phyloP scores from a whole-genome alignment of 2,113 vertebrate genomes.

The Desmodus rotundus region DNA sequence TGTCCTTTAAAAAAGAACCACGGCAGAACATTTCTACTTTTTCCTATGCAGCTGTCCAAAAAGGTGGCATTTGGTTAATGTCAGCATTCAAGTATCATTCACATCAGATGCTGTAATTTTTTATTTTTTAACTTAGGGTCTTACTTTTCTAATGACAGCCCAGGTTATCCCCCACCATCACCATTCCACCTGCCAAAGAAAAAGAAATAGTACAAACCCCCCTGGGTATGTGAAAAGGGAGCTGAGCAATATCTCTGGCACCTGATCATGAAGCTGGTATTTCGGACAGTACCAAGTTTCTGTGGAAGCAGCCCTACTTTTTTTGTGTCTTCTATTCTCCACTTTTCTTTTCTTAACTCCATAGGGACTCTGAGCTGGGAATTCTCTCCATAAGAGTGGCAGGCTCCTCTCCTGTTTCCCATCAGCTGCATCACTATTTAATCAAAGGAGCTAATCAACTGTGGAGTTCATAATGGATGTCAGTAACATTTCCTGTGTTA shows the following conservation, averaged over 20 bases:
- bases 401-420: neutral
- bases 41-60: constrained; percentile 74
- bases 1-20: constrained; percentile 29
- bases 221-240: neutral
- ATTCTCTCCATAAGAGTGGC: neutral
- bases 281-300: neutral
- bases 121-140: neutral
- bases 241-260: neutral
- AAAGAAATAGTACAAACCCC: neutral
- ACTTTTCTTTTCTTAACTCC: constrained; percentile 5
- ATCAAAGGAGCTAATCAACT: constrained; percentile 71
- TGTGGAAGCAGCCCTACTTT: neutral
- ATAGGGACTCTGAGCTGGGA: neutral
- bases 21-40: constrained; percentile 73
- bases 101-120: neutral
- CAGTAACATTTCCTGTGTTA: constrained; percentile 60
- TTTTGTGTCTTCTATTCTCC: neutral
- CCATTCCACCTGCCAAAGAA: too few relatives aligned
- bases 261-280: neutral
- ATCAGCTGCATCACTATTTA: constrained; percentile 42
- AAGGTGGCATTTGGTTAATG: constrained; percentile 79
- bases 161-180: neutral
- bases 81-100: constrained; percentile 58
- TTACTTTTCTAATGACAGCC: constrained; percentile 26
- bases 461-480: constrained; percentile 55